Percentiles rank a stretch among this genome's conserved stretches.
Conservation (phyloP, 2,888 invertebrate species). For the Sthenelais limicola region DNA sequence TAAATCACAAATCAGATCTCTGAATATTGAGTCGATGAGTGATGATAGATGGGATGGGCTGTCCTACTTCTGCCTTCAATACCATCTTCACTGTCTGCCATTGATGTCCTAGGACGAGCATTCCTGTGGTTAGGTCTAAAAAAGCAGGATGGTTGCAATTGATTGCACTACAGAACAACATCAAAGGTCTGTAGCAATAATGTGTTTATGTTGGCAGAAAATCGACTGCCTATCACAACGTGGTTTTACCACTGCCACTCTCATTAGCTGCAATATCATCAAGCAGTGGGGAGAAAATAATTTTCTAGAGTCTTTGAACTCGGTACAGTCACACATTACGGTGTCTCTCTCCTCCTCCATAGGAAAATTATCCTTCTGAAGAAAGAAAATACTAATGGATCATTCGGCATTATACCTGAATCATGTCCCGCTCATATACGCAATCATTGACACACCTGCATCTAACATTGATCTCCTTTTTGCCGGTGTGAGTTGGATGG, state of each 20-base stretch:
- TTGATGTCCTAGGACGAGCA: conserved; percentile 7
- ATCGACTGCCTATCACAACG: conserved; percentile 35
- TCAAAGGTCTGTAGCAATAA: conserved; percentile 25
- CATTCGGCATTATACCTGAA: too few species aligned
- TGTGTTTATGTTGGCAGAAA: conserved; percentile 39
- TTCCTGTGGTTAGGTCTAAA: conserved; percentile 9
- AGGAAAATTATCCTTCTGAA: too few species aligned
- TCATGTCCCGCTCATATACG: too few species aligned
- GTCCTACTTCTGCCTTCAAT: neutral
- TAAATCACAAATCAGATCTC: too few species aligned
- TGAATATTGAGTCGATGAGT: too few species aligned
- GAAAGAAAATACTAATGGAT: too few species aligned
- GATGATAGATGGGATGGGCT: neutral
- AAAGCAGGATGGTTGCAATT: conserved; percentile 16
- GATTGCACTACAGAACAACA: conserved; percentile 9
- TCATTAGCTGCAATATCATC: conserved; percentile 33
- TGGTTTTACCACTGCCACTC: conserved; percentile 24
- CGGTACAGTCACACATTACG: too few species aligned
- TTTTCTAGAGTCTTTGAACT: conserved; percentile 30
- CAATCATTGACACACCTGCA: too few species aligned
- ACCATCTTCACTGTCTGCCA: neutral
- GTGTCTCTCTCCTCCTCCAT: too few species aligned
- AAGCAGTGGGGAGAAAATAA: neutral
- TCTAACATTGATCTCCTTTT: too few species aligned
- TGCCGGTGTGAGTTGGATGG: too few species aligned